Percentiles rank a stretch among this genome's conserved stretches.
These are phyloP conservation scores for Trochalopteron elliotii DNA, from an alignment of 2,113 vertebrate genomes.

Conservation along the genomic window DNA sequence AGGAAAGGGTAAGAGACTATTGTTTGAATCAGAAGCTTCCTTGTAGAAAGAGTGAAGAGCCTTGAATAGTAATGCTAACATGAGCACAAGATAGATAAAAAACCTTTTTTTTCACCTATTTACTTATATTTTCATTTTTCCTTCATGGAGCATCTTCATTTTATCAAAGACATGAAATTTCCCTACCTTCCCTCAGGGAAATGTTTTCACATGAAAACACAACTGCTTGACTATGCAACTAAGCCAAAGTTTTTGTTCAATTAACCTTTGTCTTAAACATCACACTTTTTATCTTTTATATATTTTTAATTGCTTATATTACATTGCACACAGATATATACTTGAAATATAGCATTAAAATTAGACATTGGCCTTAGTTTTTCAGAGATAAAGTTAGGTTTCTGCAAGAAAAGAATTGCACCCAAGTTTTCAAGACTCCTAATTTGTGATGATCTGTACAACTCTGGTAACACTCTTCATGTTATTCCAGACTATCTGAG, in stretches of 20 bases:
- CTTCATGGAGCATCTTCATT: neutral
- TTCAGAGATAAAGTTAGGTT: neutral
- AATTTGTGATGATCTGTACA: neutral
- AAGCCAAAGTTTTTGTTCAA: neutral
- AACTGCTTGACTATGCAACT: neutral
- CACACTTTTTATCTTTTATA: neutral
- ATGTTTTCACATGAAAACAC: neutral
- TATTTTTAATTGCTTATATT: neutral
- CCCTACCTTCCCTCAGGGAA: neutral
- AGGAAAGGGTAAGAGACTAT: conserved; percentile 9
- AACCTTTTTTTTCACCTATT: neutral
- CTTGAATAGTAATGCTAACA: neutral
- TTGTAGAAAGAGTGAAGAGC: conserved; percentile 44
- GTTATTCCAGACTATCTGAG: neutral
- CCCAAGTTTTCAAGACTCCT: neutral
- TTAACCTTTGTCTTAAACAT: neutral
- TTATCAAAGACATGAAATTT: neutral
- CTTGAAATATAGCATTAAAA: neutral
- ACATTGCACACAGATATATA: neutral
- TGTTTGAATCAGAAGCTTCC: neutral
- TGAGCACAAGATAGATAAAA: neutral
- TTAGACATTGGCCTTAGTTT: neutral
- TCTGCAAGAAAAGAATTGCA: neutral
- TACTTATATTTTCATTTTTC: neutral
- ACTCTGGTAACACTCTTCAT: neutral